A percentile compares a stretch with the other conserved stretches of the same genome.
These are phyloP conservation scores for Panurus biarmicus DNA, from an alignment of 2,113 vertebrate genomes.

Conservation along the genomic window DNA sequence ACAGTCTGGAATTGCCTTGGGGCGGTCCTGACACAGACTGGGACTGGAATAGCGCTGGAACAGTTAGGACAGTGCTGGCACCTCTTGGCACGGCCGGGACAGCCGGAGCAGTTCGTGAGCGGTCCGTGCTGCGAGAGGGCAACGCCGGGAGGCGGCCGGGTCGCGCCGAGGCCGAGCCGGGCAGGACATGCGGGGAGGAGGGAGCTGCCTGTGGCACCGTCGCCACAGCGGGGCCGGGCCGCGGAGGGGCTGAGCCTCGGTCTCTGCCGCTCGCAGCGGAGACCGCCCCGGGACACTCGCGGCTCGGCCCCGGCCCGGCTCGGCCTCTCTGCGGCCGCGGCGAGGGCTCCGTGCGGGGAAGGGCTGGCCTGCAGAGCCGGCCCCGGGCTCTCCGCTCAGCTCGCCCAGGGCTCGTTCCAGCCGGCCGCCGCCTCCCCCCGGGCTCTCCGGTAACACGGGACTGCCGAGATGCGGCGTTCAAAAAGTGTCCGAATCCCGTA, in stretches of 20 bases:
- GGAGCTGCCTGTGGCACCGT: neutral
- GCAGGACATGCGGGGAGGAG: too few species aligned
- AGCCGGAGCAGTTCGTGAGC: neutral
- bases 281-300: neutral
- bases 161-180: too few species aligned
- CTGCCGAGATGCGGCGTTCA: neutral
- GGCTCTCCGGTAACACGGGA: neutral
- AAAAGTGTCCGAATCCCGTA: neutral
- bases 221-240: neutral
- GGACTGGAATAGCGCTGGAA: neutral
- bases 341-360: neutral
- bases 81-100: neutral
- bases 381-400: neutral
- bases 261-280: neutral
- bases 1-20: neutral
- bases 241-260: neutral
- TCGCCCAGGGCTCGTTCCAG: neutral
- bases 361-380: neutral
- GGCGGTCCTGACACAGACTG: neutral
- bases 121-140: neutral
- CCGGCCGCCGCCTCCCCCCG: neutral
- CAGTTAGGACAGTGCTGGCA: neutral
- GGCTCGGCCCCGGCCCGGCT: neutral
- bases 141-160: neutral
- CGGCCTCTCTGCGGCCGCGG: neutral